Evolutionary conservation across 2,797 vertebrate species (phyloP), one percentile per base, ranked within the genome.

Genomic region (Sebastes trivittatus): DNA sequence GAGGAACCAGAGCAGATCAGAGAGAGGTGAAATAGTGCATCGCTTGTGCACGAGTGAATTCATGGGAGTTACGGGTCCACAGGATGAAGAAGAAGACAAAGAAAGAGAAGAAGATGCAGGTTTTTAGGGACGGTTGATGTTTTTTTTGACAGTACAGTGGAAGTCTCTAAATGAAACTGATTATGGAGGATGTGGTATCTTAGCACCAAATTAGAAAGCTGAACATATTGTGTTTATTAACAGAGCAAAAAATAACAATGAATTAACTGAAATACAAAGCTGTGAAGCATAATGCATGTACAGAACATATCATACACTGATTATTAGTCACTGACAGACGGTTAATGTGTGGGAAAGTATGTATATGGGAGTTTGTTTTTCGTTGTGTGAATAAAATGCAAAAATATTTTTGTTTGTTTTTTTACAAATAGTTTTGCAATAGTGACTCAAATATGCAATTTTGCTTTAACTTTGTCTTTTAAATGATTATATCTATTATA

Each of bases 261-360:
- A 34, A 82, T 36, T 49, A 65, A 72, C 46, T 71, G 58, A 72
- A 83, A 63, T 71, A 75, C 49, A 85, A 90, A 88, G 75, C 89
- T 92, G 92, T 94, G 93, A 93, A 89, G 23, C 30, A 36, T 63
- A 49, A 5, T 75, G 67, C 68, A 71, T 83, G 54, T 88, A 82
- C 38, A 81, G 65, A 79, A 75, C 56, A 83, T 80, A 81, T 85
- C 72, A 87, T 16, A 69, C 46, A 68, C 38, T 65, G 59, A 78
- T 62, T 7, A 38, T 65, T n/a, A 54, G 27, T n/a, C 10, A 63
- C 9, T 65, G 56, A 79, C 60, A 42, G 22, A 54, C 4, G 22
- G 30, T 32, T 69, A 16, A 54, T 72, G 34, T 22, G 42, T 54
- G 18, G 4, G 58, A 38, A 30, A 27, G 2, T 59, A 6, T 56